Percentiles rank a stretch among this genome's conserved stretches.
phyloP scores from a whole-genome alignment of 2,113 vertebrate genomes.

The Prunella fulvescens region DNA sequence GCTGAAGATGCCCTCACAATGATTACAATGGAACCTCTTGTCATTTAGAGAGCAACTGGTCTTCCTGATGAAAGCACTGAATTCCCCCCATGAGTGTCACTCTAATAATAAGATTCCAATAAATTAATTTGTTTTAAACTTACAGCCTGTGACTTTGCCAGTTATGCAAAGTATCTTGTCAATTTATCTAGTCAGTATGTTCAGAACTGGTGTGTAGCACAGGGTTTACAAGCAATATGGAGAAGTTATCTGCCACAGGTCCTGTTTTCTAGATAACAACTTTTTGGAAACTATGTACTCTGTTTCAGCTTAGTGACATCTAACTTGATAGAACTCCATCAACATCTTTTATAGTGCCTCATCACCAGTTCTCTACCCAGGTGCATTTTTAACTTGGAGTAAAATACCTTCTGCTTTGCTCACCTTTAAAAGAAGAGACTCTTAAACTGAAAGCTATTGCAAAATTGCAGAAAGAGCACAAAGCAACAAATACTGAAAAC shows the following conservation, averaged over 20 bases:
- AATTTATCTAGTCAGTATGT: background rate
- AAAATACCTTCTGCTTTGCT: slow-evolving; percentile 83
- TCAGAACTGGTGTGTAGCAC: background rate
- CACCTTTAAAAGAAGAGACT: slow-evolving; percentile 64
- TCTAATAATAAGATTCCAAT: background rate
- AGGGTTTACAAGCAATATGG: background rate
- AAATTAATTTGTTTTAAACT: background rate
- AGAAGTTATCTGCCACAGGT: slow-evolving; percentile 84
- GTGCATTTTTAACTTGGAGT: slow-evolving; percentile 70
- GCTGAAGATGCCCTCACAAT: background rate
- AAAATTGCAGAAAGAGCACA: background rate
- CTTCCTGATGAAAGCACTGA: background rate
- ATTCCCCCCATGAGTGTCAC: background rate
- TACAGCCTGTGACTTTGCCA: background rate
- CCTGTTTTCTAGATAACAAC: slow-evolving; percentile 75
- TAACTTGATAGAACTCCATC: slow-evolving; percentile 69
- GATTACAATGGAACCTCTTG: background rate
- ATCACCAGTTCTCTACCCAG: background rate
- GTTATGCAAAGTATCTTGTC: background rate
- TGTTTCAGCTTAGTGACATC: slow-evolving; percentile 45
- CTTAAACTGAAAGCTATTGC: background rate
- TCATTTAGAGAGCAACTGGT: background rate
- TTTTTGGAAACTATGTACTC: background rate
- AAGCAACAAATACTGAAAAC: background rate
- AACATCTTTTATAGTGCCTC: slow-evolving; percentile 52